Base-by-base conservation (phyloP, 2,113 vertebrate genomes). In the Camelus dromedarius region DNA sequence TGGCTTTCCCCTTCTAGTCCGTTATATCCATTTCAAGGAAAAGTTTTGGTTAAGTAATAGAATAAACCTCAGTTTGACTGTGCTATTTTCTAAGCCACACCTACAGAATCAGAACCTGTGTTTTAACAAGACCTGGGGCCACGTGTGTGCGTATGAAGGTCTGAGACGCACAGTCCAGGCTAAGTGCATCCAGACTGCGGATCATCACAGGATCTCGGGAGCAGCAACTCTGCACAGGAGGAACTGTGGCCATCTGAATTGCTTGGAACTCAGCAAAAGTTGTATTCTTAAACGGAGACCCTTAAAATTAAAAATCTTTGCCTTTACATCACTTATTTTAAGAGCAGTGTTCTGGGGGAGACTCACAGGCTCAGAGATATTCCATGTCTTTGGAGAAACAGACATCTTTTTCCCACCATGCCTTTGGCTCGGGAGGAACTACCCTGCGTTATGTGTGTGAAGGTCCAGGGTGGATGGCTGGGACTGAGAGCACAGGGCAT, bases 381-480 rank as follows among this genome's bases (percentile, higher is more conserved):
- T 75, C 95, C 66, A 83, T 1, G 13, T 85, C 85, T 22, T 56
- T 69, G 42, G 62, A 91, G 56, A 93, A 79, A 28, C 81, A 83
- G 30, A 83, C 52, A 48, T 48, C 15, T 81, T 89, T 58, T 88
- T 91, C 79, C 76, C 60, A 48, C 60, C 95, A 70, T 72, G 42
- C 12, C 26, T 91, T 97, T 92, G 85, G 46, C 38, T 95, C 50
- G 30, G 50, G 38, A 91, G 73, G 42, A 80, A 62, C 67, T 84
- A 38, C 24, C 3, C 50, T 38, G 32, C 2, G 5, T 95, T 0
- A 0, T 6, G 52, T 87, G 88, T 26, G 35, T 62, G 60, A 79
- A 0, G 0, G 8, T 4, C 52, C 83, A 52, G 28, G 1, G 1
- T 62, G 48, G 58, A 6, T 0, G 0, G 2, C 9, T 4, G 3